Conservation (phyloP, 2,797 vertebrate genomes). For the Falco cherrug region DNA sequence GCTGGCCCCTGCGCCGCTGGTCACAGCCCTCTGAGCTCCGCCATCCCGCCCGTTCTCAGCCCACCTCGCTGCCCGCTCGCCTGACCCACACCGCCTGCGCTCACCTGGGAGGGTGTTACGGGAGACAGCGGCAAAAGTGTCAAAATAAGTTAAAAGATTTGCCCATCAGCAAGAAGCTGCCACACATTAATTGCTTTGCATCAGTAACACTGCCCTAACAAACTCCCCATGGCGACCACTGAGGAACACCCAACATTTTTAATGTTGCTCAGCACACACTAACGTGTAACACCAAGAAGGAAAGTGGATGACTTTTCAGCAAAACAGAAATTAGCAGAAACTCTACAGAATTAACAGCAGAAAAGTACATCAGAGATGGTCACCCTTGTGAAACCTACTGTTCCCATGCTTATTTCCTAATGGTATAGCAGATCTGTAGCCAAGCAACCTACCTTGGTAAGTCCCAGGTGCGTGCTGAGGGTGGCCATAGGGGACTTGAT, state of each 20-base stretch:
- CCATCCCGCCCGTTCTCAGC: no score
- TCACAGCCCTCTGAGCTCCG: no score
- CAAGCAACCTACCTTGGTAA: slow-evolving; percentile 40
- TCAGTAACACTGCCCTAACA: neutral
- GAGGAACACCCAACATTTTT: neutral
- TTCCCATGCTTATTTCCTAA: neutral
- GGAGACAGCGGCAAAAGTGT: no score
- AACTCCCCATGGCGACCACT: neutral
- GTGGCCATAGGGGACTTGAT: neutral
- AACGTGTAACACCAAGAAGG: neutral
- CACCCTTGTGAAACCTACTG: neutral
- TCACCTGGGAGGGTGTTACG: no score
- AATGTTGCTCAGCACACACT: neutral
- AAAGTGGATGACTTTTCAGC: neutral
- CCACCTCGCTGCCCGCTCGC: no score
- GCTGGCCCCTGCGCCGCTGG: no score
- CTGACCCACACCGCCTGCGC: no score
- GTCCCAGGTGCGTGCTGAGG: neutral
- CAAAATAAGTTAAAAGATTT: neutral
- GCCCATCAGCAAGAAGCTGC: neutral
- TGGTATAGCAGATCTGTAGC: neutral
- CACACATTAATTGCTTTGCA: neutral
- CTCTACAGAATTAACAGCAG: neutral
- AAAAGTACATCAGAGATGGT: neutral
- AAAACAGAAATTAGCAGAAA: neutral